These are phyloP conservation scores for Orchesellides sinensis DNA, from an alignment of 2,888 invertebrate genomes.

Conservation along the genomic window DNA sequence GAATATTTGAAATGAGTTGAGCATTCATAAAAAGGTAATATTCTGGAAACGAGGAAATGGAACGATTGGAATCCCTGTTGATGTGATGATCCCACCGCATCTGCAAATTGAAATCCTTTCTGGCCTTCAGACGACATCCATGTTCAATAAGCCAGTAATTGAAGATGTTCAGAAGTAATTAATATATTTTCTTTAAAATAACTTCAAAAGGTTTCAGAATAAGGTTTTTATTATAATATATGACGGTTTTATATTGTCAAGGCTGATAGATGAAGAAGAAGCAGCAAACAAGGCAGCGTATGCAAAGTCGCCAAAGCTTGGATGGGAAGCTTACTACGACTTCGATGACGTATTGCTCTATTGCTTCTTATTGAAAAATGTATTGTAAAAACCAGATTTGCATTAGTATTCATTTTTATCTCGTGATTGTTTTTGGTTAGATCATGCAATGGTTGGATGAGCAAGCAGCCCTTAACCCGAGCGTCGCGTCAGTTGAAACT, in stretches of 20 bases:
- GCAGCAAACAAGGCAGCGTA: constrained; percentile 73
- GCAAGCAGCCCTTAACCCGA: not conserved
- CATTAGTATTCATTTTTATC: not conserved
- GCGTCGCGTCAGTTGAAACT: constrained; percentile 76
- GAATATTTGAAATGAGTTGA: not conserved
- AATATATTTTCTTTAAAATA: not conserved
- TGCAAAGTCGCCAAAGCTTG: constrained; percentile 75
- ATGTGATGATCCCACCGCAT: constrained; percentile 81
- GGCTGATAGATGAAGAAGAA: constrained; percentile 78
- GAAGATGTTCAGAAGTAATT: constrained; percentile 81
- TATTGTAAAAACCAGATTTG: not conserved
- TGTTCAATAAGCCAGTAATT: constrained; percentile 78
- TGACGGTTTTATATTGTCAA: too few species aligned
- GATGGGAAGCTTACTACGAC: constrained; percentile 81
- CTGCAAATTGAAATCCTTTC: constrained; percentile 77
- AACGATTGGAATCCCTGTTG: constrained; percentile 68
- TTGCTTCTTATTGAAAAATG: not conserved
- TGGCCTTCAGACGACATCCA: constrained; percentile 76
- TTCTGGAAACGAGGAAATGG: constrained; percentile 72
- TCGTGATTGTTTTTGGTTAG: constrained; percentile 75
- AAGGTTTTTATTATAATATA: not conserved
- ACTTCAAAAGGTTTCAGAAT: not conserved
- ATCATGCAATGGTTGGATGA: constrained; percentile 80
- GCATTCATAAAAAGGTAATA: constrained; percentile 55
- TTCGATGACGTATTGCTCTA: constrained; percentile 77